phyloP scores from a whole-genome alignment of 2,888 invertebrate species.

The Gastrophysa polygoni region DNA sequence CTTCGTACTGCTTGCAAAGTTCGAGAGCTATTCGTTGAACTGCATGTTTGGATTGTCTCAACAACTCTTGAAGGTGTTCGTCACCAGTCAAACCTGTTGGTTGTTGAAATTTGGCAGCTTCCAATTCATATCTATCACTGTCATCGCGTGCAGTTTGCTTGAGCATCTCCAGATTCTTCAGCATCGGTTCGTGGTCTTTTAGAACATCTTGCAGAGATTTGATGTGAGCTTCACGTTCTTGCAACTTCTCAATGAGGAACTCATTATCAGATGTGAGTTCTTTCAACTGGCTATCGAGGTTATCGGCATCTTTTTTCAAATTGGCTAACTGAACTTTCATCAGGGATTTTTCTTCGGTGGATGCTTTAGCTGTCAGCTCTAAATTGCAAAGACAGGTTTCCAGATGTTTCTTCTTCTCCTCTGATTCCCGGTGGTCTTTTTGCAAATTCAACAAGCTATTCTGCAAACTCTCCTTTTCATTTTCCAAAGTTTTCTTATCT shows the following conservation, averaged over 20 bases:
- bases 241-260: conserved; percentile 24
- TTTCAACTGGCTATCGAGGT: conserved; percentile 19
- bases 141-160: conserved; percentile 12
- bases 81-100: conserved; percentile 33
- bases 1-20: conserved; percentile 45
- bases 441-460: background rate
- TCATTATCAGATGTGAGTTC: conserved; percentile 23
- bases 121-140: conserved; percentile 31
- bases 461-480: conserved; percentile 7
- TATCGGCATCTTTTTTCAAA: conserved; percentile 42
- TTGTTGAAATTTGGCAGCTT: conserved; percentile 23
- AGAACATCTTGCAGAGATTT: conserved; percentile 36
- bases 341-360: conserved; percentile 12
- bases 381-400: background rate
- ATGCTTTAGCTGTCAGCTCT: background rate
- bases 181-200: conserved; percentile 34
- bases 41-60: conserved; percentile 51
- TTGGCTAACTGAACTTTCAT: conserved; percentile 31
- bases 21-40: conserved; percentile 49
- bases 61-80: conserved; percentile 47
- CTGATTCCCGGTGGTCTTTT: background rate
- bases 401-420: background rate
- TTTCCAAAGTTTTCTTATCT: conserved; percentile 19
- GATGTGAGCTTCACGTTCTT: conserved; percentile 36
- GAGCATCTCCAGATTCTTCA: conserved; percentile 17